Base-by-base conservation (phyloP, 2,797 vertebrate genomes). In the Sarcophilus harrisii region DNA sequence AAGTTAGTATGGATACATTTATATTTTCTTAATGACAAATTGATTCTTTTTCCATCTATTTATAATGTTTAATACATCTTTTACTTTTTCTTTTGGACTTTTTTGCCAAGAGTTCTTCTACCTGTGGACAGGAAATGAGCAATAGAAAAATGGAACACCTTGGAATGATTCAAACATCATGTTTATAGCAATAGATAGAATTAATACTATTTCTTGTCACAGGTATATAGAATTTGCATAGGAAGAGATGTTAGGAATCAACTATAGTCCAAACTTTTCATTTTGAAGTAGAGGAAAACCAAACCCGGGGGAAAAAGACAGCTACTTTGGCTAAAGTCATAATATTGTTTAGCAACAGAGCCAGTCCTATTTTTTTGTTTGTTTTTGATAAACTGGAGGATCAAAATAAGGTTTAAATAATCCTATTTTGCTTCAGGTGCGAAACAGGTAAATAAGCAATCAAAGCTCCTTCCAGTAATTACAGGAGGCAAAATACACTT, bases 1-100 rank as follows among this genome's bases (percentile, higher is more conserved):
- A 58, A 96, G 14, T 58, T 93, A 90, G 91, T 58, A 95, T 91
- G 95, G 14, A 62, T 24, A 87, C 38, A 87, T 13, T n/a, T 32
- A 66, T 1, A 66, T 30, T 14, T 24, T n/a, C 62, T 38, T 45
- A 81, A 81, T 24, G n/a, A 24, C 16, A 45, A 81, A 81, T 0
- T 24, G 18, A 81, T 91, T 92, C 27, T 92, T 38, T 52, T 95
- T 55, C 24, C 52, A 92, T 12, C 10, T 54, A 92, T 59, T 91
- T 95, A 54, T 58, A 91, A 81, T 21, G n/a, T n/a, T 30, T 45
- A 9, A n/a, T 8, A 45, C 38, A 45, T 45, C 18, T 81, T 81
- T 81, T 81, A 81, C 73, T 27, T 81, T 38, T 81, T 81, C n/a
- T 81, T 45, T 93, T 8, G 92, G 58, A 94, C 38, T 93, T 90